Percentiles rank a stretch among this genome's conserved stretches.
phyloP scores from a whole-genome alignment of 2,113 vertebrate genomes.

The Motacilla tschutschensis region DNA sequence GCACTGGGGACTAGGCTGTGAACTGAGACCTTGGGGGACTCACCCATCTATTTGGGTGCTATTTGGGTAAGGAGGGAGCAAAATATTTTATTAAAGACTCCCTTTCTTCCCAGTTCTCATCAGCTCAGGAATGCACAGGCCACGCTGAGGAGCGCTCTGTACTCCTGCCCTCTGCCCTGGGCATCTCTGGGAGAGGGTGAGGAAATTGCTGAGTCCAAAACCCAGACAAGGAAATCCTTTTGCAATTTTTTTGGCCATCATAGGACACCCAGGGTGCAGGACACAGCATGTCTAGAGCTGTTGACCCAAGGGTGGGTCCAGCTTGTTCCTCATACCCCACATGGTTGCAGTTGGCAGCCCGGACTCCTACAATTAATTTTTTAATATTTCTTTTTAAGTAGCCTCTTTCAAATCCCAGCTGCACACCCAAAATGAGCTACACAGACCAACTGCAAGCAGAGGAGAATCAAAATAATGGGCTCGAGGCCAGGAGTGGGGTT shows the following conservation, averaged over 20 bases:
- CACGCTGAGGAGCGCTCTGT: rapidly evolving
- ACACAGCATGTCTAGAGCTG: background rate
- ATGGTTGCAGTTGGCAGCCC: rapidly evolving
- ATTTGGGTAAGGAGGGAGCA: background rate
- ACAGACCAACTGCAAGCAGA: background rate
- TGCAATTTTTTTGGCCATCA: background rate
- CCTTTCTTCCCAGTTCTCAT: background rate
- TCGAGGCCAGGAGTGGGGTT: background rate
- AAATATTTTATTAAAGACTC: background rate
- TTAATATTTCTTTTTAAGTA: background rate
- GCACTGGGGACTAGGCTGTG: rapidly evolving
- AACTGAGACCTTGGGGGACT: background rate
- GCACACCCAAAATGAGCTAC: background rate
- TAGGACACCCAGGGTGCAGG: background rate
- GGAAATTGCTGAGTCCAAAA: background rate
- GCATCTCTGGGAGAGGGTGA: background rate
- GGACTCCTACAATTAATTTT: background rate
- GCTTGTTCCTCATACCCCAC: background rate
- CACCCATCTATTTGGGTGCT: background rate
- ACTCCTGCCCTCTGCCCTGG: background rate
- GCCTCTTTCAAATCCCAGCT: background rate
- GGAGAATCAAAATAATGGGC: background rate
- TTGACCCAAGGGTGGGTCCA: background rate
- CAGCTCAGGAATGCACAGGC: background rate
- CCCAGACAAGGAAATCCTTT: background rate